phyloP scores from a whole-genome alignment of 2,888 invertebrate species.

The Dryobotodes eremita region DNA sequence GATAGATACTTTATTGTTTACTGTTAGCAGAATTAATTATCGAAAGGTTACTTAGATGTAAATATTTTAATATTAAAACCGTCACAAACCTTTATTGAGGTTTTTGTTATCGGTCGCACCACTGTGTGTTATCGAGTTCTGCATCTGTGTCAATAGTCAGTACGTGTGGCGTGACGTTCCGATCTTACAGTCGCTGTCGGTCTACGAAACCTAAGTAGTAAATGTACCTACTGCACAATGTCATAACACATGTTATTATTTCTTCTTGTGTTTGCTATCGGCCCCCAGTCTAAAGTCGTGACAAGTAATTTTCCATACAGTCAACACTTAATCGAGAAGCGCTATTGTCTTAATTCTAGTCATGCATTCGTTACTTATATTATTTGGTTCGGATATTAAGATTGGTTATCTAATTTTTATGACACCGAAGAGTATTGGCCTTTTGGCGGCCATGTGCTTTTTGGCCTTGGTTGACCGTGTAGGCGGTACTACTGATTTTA shows the following conservation, averaged over 20 bases:
- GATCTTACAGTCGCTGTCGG: slow-evolving; percentile 32
- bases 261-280: slow-evolving; percentile 42
- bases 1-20: slow-evolving; percentile 9
- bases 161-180: slow-evolving; percentile 46
- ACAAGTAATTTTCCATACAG: slow-evolving; percentile 51
- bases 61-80: slow-evolving; percentile 51
- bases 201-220: slow-evolving; percentile 30
- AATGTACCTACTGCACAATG: slow-evolving; percentile 17
- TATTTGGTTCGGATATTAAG: slow-evolving; percentile 40
- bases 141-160: slow-evolving; percentile 70
- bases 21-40: slow-evolving; percentile 4
- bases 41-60: slow-evolving; percentile 26
- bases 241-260: slow-evolving; percentile 40
- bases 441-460: slow-evolving; percentile 43
- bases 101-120: slow-evolving; percentile 59
- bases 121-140: slow-evolving; percentile 45
- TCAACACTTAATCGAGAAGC: slow-evolving; percentile 36
- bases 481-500: slow-evolving; percentile 23
- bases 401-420: slow-evolving; percentile 46
- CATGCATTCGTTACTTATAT: slow-evolving; percentile 8
- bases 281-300: slow-evolving; percentile 47
- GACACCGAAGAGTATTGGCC: slow-evolving; percentile 34
- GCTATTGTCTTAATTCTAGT: slow-evolving; percentile 32
- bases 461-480: slow-evolving; percentile 45
- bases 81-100: slow-evolving; percentile 54